These are phyloP conservation scores for Sylvia atricapilla DNA, from an alignment of 2,113 vertebrate species.

Conservation along the genomic window DNA sequence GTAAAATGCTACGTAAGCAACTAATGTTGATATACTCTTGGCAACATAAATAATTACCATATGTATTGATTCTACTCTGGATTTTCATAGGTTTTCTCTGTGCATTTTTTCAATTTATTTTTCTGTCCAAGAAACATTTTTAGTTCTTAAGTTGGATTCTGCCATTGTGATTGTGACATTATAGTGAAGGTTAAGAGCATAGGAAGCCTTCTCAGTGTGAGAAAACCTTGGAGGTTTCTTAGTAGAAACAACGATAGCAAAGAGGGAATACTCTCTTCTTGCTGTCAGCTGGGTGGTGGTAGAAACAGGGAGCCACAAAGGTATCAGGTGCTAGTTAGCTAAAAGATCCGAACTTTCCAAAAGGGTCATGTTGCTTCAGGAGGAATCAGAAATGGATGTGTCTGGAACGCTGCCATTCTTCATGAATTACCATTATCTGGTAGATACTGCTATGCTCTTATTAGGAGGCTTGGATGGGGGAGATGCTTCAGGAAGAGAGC, in stretches of 20 bases:
- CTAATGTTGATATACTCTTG: neutral
- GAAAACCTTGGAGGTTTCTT: neutral
- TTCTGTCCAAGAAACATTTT: neutral
- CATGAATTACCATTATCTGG: neutral
- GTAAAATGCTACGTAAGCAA: neutral
- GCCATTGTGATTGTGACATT: neutral
- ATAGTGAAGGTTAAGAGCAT: neutral
- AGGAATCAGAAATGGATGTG: neutral
- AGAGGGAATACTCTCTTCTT: neutral
- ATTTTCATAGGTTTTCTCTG: neutral
- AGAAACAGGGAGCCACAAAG: neutral
- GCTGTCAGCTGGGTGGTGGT: neutral
- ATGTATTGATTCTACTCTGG: neutral
- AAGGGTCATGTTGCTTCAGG: neutral
- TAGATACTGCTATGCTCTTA: neutral
- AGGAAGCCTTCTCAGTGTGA: neutral
- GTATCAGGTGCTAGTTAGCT: neutral
- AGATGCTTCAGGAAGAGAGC: neutral
- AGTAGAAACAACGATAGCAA: neutral
- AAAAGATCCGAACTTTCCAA: neutral
- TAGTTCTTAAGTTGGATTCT: neutral
- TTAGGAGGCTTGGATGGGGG: neutral
- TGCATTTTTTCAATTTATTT: neutral
- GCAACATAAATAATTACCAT: neutral
- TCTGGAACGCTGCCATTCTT: neutral